Conservation (phyloP, 2,888 invertebrate genomes). For the Pherbina coryleti region DNA sequence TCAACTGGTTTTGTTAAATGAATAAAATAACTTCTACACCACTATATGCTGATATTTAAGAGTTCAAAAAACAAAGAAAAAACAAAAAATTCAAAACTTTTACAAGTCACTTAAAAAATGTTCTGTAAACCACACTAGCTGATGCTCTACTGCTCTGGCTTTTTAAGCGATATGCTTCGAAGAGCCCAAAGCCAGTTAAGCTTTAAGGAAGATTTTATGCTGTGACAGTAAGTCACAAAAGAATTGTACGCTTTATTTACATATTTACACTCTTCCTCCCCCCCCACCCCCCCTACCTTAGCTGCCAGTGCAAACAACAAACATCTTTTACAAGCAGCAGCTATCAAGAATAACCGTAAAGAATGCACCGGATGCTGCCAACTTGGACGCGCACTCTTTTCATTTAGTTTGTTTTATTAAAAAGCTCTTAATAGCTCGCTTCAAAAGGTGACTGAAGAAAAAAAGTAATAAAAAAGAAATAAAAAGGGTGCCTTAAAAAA, state of each 20-base stretch:
- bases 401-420: conserved; percentile 11
- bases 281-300: no score
- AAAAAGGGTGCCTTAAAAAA: background rate
- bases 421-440: background rate
- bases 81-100: background rate
- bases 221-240: no score
- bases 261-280: no score
- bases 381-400: background rate
- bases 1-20: background rate
- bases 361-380: background rate
- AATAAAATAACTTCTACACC: background rate
- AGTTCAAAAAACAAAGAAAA: background rate
- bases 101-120: background rate
- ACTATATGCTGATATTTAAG: background rate
- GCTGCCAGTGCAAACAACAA: background rate
- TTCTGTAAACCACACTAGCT: background rate
- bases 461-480: background rate
- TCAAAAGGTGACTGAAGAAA: background rate
- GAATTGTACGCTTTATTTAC: no score
- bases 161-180: no score
- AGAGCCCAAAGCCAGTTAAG: no score
- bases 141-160: no score
- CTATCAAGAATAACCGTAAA: background rate
- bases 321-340: background rate
- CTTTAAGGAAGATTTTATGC: no score